Base-by-base conservation (phyloP, 2,888 invertebrate species). In the Apamea sordens region DNA sequence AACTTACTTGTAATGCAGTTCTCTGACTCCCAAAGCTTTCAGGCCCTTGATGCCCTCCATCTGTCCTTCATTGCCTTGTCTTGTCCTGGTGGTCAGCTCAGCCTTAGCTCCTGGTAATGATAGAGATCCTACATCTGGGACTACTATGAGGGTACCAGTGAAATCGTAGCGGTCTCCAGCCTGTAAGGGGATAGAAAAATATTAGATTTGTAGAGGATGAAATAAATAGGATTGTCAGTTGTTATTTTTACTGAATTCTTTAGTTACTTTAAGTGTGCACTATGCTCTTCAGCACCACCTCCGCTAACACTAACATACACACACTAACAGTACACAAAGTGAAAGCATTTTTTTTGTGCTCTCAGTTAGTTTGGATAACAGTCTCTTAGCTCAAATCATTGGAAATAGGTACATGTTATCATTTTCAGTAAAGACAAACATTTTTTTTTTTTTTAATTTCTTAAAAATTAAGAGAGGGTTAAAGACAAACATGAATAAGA, bases 91-190 rank as follows among this genome's bases (percentile, higher is more conserved):
- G 0, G 98, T 98, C 6, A 98, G 97, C 93, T 99, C 99, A 0
- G 99, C 98, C 92, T 98, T 98, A 0, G 98, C 98, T 5, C 99
- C 99, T 0, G 99, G 99, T 86, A 98, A 94, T 11, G 98, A 97
- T 67, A 99, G 94, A 0, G 98, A 98, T 0, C 98, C 98, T 0
- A 99, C 98, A 95, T 99, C 99, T 0, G 99, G 99, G 0, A 99
- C 99, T 2, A 99, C 99, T 92, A 99, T 99, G 28, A 99, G 97
- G 0, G 99, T 98, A 28, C 99, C 99, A 0, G 99, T 99, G 93
- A 99, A 99, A 93, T 99, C 99, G 92, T 99, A 99, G 28, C 98
- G 97, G 92, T 98, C 98, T 28, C 98, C 98, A 53, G 98, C 98
- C 97, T 97, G 86, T 21, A 56, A 44, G 0, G 0, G 8, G 0